A percentile compares a stretch with the other conserved stretches of the same genome.
Conservation (phyloP, 2,888 invertebrate genomes). For the Cylindroiulus punctatus region DNA sequence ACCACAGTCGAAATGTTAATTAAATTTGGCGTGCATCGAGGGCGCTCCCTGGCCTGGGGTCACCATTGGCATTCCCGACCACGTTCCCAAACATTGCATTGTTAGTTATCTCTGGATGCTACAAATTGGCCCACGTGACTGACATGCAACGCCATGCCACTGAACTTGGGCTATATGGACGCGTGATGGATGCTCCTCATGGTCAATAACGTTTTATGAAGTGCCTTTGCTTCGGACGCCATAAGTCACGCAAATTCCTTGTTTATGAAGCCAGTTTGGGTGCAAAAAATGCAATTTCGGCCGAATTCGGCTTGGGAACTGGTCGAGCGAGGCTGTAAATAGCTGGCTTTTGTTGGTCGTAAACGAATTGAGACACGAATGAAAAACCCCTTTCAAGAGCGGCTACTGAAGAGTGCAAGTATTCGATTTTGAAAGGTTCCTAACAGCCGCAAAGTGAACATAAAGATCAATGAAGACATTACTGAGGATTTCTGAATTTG, state of each 20-base stretch:
- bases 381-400: no score
- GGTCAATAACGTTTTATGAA: neutral
- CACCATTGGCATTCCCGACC: neutral
- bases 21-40: neutral
- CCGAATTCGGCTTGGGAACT: neutral
- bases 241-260: conserved; percentile 8
- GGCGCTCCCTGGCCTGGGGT: neutral
- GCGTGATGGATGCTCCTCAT: neutral
- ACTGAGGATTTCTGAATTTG: no score
- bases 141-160: neutral
- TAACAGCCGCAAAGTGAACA: no score
- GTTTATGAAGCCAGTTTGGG: neutral
- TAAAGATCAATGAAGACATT: no score
- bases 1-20: neutral
- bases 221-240: neutral
- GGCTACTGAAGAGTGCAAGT: no score
- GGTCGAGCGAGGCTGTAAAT: neutral
- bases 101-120: neutral
- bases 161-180: neutral
- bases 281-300: neutral
- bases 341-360: no score
- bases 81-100: neutral
- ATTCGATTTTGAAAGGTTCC: no score
- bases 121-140: neutral
- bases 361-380: no score